Evolutionary conservation across 1,140 invertebrate genomes (phyloP).

Genomic region (Branchinecta lynchi): DNA sequence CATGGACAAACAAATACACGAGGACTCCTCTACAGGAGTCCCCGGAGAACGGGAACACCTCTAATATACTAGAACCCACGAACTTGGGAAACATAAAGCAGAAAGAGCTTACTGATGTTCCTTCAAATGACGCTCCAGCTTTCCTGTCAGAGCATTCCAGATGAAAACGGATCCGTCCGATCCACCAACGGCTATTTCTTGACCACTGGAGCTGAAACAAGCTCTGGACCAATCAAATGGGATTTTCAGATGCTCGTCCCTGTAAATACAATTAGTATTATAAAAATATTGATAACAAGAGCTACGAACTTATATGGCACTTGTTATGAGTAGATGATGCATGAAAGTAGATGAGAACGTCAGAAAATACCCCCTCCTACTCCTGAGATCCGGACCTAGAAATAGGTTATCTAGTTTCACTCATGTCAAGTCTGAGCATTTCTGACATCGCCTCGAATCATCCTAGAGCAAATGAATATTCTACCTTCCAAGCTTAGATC

Average conservation of each 20-base stretch:
- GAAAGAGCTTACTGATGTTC: slow-evolving; percentile 61
- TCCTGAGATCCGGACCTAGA: too few relatives aligned
- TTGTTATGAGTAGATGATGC: too few relatives aligned
- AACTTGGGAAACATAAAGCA: not conserved
- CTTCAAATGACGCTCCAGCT: slow-evolving; percentile 67
- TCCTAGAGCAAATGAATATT: too few relatives aligned
- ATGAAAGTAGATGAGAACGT: too few relatives aligned
- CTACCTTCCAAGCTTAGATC: too few relatives aligned
- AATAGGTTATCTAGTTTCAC: too few relatives aligned
- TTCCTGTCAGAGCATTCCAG: slow-evolving; percentile 65
- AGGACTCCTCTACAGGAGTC: slow-evolving; percentile 14
- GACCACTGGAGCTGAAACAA: slow-evolving; percentile 74
- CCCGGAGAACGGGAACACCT: slow-evolving; percentile 15
- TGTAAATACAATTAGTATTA: slow-evolving; percentile 33
- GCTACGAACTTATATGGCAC: too few relatives aligned
- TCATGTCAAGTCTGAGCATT: too few relatives aligned
- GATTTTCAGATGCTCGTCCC: slow-evolving; percentile 84
- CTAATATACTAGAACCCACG: too few relatives aligned
- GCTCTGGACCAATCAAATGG: slow-evolving; percentile 85
- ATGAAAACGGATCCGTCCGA: slow-evolving; percentile 77
- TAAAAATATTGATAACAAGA: too few relatives aligned
- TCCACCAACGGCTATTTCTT: slow-evolving; percentile 74
- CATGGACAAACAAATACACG: not conserved
- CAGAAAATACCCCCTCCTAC: too few relatives aligned
- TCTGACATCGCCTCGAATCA: too few relatives aligned